Percentiles rank a stretch among this genome's conserved stretches.
Conservation (phyloP, 2,113 vertebrate species). For the Pollachius pollachius region DNA sequence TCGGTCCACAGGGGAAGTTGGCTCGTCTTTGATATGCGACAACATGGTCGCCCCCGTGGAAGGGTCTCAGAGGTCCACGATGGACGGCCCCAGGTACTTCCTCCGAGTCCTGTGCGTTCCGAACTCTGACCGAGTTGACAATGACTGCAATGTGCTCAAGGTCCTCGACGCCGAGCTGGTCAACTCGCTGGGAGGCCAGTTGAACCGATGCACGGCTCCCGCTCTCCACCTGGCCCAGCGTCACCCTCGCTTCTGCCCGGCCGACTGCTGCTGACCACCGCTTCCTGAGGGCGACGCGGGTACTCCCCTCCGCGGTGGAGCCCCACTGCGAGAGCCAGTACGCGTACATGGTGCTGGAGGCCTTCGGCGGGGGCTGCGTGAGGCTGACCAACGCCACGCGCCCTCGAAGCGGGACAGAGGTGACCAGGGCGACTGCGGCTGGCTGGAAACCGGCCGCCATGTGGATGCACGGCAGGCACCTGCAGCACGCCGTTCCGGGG, state of each 20-base stretch:
- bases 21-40: constrained; percentile 43
- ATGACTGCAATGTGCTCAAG: constrained; percentile 83
- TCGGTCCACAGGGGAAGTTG: too few species aligned
- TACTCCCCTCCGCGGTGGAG: constrained; percentile 75
- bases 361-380: constrained; percentile 77
- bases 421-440: constrained; percentile 64
- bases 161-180: constrained; percentile 88
- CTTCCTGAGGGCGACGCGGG: constrained; percentile 73
- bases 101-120: constrained; percentile 91
- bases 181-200: constrained; percentile 87
- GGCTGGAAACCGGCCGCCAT: constrained; percentile 86
- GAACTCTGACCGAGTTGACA: constrained; percentile 87
- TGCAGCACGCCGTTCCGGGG: constrained; percentile 85
- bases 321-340: constrained; percentile 77
- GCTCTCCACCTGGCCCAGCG: constrained; percentile 84
- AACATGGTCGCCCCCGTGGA: constrained; percentile 84
- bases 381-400: constrained; percentile 82
- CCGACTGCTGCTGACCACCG: constrained; percentile 79
- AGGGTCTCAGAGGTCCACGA: constrained; percentile 72
- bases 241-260: constrained; percentile 77
- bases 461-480: constrained; percentile 80
- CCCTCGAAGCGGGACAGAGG: constrained; percentile 84
- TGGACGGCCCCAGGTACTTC: constrained; percentile 91
- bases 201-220: constrained; percentile 86
- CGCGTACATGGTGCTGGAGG: constrained; percentile 88